A percentile compares a stretch with the other conserved stretches of the same genome.
phyloP scores from a whole-genome alignment of 2,888 invertebrate genomes.

The Gortyna flavago region DNA sequence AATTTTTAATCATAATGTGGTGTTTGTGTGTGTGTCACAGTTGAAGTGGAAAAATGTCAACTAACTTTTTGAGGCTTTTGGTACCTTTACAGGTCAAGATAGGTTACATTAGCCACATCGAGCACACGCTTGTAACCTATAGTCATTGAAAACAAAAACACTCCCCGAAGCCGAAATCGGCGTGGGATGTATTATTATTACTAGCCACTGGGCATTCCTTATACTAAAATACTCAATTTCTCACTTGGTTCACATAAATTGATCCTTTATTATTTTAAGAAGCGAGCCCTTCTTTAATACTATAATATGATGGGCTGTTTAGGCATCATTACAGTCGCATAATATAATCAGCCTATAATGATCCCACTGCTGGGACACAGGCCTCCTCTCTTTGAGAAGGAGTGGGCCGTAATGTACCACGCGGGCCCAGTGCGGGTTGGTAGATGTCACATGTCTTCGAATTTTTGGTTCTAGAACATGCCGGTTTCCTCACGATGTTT shows the following conservation, averaged over 20 bases:
- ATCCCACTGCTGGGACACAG: background rate
- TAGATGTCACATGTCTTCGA: background rate
- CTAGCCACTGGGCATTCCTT: background rate
- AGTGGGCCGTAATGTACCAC: background rate
- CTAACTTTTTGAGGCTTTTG: too few relatives aligned
- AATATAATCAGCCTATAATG: background rate
- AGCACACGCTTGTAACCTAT: background rate
- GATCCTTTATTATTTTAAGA: background rate
- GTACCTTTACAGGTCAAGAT: too few relatives aligned
- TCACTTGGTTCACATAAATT: background rate
- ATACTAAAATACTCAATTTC: slow-evolving; percentile 28
- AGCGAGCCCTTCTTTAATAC: background rate
- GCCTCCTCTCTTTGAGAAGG: background rate
- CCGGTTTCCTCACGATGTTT: background rate
- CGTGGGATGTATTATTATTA: background rate
- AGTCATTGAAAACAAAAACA: background rate
- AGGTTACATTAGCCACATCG: background rate
- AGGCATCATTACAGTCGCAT: background rate
- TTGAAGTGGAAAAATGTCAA: background rate
- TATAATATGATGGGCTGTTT: too few relatives aligned
- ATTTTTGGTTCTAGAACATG: background rate
- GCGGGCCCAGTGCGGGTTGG: background rate
- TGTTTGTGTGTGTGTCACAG: background rate
- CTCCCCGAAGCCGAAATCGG: background rate
- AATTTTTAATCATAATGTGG: background rate